A percentile compares a stretch with the other conserved stretches of the same genome.
Evolutionary conservation across 2,113 vertebrate genomes (phyloP).

Genomic region (Rhadina sibilatrix): DNA sequence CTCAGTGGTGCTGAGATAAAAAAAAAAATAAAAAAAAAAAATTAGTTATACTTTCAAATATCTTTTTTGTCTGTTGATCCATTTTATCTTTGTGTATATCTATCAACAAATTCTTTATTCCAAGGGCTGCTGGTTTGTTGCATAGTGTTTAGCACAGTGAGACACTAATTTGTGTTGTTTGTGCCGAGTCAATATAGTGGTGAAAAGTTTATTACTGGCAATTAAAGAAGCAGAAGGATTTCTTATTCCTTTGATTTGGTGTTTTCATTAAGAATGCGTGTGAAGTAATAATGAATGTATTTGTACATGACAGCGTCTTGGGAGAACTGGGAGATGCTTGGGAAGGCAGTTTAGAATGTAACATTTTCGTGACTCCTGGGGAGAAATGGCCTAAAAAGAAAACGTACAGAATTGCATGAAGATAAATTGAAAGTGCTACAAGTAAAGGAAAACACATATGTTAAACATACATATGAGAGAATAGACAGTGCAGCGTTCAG

Average conservation of each 20-base stretch:
- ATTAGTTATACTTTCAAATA: not conserved
- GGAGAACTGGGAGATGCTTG: not conserved
- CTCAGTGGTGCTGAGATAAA: not conserved
- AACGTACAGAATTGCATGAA: not conserved
- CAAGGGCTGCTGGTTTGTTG: not conserved
- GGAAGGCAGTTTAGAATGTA: not conserved
- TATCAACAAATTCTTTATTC: not conserved
- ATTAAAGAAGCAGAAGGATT: not conserved
- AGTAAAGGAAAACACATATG: not conserved
- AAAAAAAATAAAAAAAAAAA: not conserved
- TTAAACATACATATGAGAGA: accelerated
- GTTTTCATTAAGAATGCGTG: not conserved
- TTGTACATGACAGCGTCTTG: not conserved
- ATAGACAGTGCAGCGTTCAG: not conserved
- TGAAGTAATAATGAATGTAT: not conserved
- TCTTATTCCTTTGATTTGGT: not conserved
- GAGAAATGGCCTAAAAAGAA: not conserved
- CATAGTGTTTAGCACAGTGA: not conserved
- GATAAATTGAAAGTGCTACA: not conserved
- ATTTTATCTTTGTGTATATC: not conserved
- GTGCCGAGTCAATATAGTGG: not conserved
- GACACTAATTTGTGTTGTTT: not conserved
- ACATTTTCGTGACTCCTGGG: not conserved
- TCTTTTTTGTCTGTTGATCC: not conserved
- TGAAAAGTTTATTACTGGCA: not conserved